phyloP scores from a whole-genome alignment of 2,888 invertebrate genomes.

The Candidula unifasciata region DNA sequence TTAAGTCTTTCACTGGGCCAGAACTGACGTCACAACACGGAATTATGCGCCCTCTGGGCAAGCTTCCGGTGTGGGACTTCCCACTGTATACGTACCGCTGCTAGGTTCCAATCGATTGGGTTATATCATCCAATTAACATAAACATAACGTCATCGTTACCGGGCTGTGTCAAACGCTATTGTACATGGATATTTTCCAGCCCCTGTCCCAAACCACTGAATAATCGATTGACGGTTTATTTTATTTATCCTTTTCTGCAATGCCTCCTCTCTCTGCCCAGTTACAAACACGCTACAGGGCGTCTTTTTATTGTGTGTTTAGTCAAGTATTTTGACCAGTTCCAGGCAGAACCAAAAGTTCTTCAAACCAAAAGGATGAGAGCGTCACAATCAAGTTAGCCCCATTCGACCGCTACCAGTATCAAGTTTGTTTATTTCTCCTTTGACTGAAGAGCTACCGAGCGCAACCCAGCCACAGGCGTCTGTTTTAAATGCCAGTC shows the following conservation, averaged over 20 bases:
- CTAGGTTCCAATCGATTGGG: background rate
- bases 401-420: background rate
- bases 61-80: background rate
- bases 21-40: constrained; percentile 22
- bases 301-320: too few relatives aligned
- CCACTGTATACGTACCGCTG: background rate
- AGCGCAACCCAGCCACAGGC: background rate
- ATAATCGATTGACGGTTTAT: too few relatives aligned
- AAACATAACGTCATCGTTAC: background rate
- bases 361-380: too few relatives aligned
- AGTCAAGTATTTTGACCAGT: too few relatives aligned
- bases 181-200: too few relatives aligned
- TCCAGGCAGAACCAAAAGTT: too few relatives aligned
- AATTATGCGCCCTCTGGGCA: background rate
- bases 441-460: background rate
- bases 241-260: too few relatives aligned
- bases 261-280: too few relatives aligned
- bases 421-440: constrained; percentile 1
- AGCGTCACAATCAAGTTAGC: background rate
- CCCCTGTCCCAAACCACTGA: too few relatives aligned
- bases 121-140: background rate
- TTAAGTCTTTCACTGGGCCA: background rate
- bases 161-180: background rate
- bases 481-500: background rate
- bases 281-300: too few relatives aligned